Conservation (phyloP, 2,113 vertebrate species). For the Coturnix japonica region DNA sequence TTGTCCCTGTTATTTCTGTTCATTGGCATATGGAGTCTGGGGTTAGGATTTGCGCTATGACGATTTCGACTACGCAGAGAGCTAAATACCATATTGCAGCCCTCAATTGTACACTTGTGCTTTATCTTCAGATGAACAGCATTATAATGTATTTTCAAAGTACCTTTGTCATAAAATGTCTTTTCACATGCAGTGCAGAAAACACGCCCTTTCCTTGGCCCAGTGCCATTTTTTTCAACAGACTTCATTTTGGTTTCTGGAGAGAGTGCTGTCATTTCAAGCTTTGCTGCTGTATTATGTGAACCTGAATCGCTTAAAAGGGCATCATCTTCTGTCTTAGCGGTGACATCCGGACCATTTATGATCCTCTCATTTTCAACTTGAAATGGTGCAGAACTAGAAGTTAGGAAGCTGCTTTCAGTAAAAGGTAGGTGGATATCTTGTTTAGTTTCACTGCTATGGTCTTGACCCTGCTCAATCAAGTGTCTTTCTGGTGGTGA, state of each 20-base stretch:
- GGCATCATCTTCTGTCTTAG: conserved; percentile 87
- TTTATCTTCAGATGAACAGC: conserved; percentile 99
- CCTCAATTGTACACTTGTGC: conserved; percentile 95
- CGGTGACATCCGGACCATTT: conserved; percentile 64
- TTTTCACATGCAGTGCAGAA: conserved; percentile 97
- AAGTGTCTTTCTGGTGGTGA: conserved; percentile 82
- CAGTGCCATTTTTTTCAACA: conserved; percentile 79
- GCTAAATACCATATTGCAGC: conserved; percentile 99
- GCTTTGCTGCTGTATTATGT: conserved; percentile 82
- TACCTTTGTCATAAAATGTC: conserved; percentile 99
- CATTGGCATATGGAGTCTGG: conserved; percentile 97
- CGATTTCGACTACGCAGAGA: conserved; percentile 95
- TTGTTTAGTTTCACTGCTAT: conserved; percentile 71
- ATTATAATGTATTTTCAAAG: conserved; percentile 98
- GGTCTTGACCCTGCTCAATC: conserved; percentile 79
- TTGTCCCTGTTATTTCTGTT: conserved; percentile 96
- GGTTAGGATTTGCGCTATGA: conserved; percentile 98
- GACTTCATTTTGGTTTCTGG: conserved; percentile 85
- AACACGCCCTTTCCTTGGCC: conserved; percentile 92
- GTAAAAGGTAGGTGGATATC: conserved; percentile 74
- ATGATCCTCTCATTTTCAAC: conserved; percentile 80
- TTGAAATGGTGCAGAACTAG: conserved; percentile 78
- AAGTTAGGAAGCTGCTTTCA: conserved; percentile 78
- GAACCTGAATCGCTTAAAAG: conserved; percentile 86
- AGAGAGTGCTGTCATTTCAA: conserved; percentile 85